Evolutionary conservation across 2,888 invertebrate species (phyloP).

Genomic region (Rhagium mordax): DNA sequence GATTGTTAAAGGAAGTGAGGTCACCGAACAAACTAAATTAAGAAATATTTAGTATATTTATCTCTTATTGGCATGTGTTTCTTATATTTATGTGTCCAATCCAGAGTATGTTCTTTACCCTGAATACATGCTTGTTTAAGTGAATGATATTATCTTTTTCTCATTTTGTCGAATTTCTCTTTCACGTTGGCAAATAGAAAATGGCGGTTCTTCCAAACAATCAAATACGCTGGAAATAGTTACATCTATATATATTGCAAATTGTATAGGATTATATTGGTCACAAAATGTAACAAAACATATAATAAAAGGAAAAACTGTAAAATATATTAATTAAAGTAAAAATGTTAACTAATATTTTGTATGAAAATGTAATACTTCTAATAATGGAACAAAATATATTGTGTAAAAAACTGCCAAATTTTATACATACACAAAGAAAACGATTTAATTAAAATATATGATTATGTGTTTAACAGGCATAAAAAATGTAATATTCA

Average conservation of each 20-base stretch:
- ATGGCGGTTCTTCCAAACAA: background rate
- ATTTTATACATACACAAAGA: conserved; percentile 36
- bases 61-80: too few species aligned
- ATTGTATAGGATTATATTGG: conserved; percentile 10
- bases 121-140: too few species aligned
- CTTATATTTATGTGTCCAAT: too few species aligned
- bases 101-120: too few species aligned
- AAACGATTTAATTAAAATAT: too few species aligned
- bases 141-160: too few species aligned
- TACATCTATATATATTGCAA: background rate
- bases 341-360: conserved; percentile 47
- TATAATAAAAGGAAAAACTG: conserved; percentile 21
- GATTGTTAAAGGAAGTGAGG: too few species aligned
- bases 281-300: conserved; percentile 11
- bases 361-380: conserved; percentile 47
- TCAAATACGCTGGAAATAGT: background rate
- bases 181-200: background rate
- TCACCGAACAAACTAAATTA: too few species aligned
- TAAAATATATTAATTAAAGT: conserved; percentile 38
- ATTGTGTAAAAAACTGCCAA: conserved; percentile 36
- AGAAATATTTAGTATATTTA: too few species aligned
- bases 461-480: too few species aligned
- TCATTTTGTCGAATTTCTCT: background rate
- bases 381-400: conserved; percentile 39
- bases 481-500: too few species aligned